These are phyloP conservation scores for Palythoa heliodiscus DNA, from an alignment of 92 coral and sea anemone species.

Conservation along the genomic window DNA sequence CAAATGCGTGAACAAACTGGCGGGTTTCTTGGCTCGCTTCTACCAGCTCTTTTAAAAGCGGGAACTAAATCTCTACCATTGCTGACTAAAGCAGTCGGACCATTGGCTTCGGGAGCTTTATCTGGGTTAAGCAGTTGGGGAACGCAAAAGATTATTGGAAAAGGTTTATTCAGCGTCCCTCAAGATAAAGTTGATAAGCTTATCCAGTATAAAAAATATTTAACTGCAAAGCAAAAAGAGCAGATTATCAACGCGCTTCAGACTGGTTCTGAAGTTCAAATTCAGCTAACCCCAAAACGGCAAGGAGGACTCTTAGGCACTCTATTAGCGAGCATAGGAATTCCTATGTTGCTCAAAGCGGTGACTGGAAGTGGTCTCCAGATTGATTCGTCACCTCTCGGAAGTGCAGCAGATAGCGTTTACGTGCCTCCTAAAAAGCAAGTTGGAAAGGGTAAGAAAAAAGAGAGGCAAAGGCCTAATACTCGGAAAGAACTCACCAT, in stretches of 20 bases:
- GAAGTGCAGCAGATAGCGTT: too few relatives aligned
- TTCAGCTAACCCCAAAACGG: too few relatives aligned
- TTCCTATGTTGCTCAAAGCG: too few relatives aligned
- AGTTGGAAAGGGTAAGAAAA: too few relatives aligned
- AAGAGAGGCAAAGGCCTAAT: too few relatives aligned
- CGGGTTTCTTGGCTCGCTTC: not conserved
- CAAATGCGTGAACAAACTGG: not conserved
- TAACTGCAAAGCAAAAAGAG: not conserved
- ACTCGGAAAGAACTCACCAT: too few relatives aligned
- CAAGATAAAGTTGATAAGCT: not conserved
- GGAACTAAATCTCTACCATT: not conserved
- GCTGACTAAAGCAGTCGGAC: not conserved
- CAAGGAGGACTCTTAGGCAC: too few relatives aligned
- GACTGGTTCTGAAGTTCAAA: not conserved
- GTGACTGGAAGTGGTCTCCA: too few relatives aligned
- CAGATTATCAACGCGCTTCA: not conserved
- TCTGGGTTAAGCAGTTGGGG: not conserved
- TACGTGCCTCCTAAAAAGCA: too few relatives aligned
- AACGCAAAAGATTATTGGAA: not conserved
- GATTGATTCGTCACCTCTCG: too few relatives aligned
- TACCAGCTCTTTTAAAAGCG: not conserved
- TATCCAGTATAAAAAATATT: not conserved
- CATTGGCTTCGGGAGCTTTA: not conserved
- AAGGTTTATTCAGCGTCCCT: not conserved
- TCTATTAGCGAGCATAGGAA: too few relatives aligned